phyloP scores from a whole-genome alignment of 2,888 invertebrate genomes.

The Holacanthella duospinosa region DNA sequence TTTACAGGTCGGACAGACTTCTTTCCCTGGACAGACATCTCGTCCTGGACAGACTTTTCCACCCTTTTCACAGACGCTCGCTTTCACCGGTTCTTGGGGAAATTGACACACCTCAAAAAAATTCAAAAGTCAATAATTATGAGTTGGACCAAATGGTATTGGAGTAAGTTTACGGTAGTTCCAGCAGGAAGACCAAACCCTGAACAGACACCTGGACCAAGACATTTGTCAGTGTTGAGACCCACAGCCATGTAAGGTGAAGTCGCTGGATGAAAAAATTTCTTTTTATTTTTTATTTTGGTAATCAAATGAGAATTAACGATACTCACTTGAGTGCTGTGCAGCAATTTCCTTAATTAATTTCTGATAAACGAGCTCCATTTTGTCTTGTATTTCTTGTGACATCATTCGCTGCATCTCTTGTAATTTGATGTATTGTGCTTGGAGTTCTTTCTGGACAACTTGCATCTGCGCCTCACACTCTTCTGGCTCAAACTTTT shows the following conservation, averaged over 20 bases:
- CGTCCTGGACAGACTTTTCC: conserved; percentile 21
- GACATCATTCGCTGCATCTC: conserved; percentile 28
- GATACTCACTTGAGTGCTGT: conserved; percentile 24
- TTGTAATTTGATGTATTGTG: conserved; percentile 23
- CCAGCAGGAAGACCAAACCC: conserved; percentile 29
- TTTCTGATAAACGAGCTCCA: conserved; percentile 34
- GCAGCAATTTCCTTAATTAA: conserved; percentile 25
- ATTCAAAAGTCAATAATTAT: too few relatives aligned
- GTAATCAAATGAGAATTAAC: not conserved
- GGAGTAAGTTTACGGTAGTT: too few relatives aligned
- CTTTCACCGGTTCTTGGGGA: conserved; percentile 5
- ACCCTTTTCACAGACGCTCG: not conserved
- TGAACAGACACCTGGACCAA: conserved; percentile 31
- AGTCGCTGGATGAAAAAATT: conserved; percentile 15
- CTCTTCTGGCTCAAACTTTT: too few relatives aligned
- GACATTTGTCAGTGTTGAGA: conserved; percentile 19
- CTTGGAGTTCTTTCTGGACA: conserved; percentile 24
- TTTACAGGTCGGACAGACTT: conserved; percentile 21
- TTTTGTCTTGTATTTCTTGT: conserved; percentile 28
- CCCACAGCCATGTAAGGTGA: conserved; percentile 31
- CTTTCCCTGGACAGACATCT: conserved; percentile 25
- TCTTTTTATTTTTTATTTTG: not conserved
- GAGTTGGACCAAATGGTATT: too few relatives aligned
- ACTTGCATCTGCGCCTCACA: too few relatives aligned
- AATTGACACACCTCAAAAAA: conserved; percentile 23